These are phyloP conservation scores for Aphelenchoides bicaudatus DNA, from an alignment of 2,888 invertebrate species.

Conservation along the genomic window DNA sequence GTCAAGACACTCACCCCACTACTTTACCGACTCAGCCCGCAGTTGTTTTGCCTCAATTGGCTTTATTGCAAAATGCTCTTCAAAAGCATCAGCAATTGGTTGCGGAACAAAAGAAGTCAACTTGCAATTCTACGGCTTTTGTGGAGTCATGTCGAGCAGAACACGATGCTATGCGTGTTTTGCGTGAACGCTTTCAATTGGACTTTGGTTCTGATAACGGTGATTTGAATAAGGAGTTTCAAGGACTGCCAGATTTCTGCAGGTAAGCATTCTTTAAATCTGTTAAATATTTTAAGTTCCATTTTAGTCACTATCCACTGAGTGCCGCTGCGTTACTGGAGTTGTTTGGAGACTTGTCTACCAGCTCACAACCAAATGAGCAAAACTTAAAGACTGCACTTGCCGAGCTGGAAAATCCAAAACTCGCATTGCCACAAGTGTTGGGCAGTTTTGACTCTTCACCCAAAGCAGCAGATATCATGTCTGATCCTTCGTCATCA, in stretches of 20 bases:
- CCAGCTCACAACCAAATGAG: background rate
- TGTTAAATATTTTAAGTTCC: too few relatives aligned
- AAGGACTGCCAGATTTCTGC: constrained; percentile 3
- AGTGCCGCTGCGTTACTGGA: constrained; percentile 15
- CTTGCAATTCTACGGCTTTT: background rate
- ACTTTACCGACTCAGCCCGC: background rate
- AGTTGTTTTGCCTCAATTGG: background rate
- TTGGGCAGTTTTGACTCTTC: constrained; percentile 1
- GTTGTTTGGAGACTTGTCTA: constrained; percentile 4
- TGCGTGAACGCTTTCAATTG: background rate
- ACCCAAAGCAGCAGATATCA: constrained; percentile 2
- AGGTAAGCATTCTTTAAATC: too few relatives aligned
- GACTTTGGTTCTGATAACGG: constrained; percentile 1
- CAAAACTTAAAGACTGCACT: background rate
- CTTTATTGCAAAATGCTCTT: background rate
- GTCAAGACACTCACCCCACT: too few relatives aligned
- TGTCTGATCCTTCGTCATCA: background rate
- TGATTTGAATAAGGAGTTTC: background rate
- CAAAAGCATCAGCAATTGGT: background rate
- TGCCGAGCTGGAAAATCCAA: constrained; percentile 1
- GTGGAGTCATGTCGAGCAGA: background rate
- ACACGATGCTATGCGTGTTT: background rate
- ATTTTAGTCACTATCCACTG: constrained; percentile 8
- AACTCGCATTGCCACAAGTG: background rate
- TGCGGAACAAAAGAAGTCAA: background rate